phyloP scores from a whole-genome alignment of 2,888 invertebrate genomes.

The Graphium colonna region DNA sequence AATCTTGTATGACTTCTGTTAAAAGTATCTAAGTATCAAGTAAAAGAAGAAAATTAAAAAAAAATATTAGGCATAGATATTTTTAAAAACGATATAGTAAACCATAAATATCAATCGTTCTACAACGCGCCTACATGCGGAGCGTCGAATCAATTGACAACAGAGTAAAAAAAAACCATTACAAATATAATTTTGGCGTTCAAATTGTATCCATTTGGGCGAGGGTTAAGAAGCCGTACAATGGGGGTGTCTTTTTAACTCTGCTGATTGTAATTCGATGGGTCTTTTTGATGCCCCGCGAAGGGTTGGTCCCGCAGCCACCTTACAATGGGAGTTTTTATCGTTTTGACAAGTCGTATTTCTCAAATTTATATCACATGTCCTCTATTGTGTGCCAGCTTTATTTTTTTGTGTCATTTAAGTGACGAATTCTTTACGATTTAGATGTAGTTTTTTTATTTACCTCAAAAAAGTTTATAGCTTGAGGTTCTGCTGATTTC shows the following conservation, averaged over 20 bases:
- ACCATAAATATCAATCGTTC: too few species aligned
- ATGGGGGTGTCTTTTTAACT: conserved; percentile 74
- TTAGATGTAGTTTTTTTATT: too few species aligned
- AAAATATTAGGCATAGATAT: too few species aligned
- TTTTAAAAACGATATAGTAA: too few species aligned
- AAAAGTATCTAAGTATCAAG: too few species aligned
- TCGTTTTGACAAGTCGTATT: conserved; percentile 24
- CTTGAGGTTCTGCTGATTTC: too few species aligned
- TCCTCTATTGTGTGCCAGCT: too few species aligned
- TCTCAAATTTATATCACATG: conserved; percentile 17
- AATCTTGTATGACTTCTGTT: too few species aligned
- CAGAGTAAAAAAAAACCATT: conserved; percentile 54
- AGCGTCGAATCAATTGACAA: conserved; percentile 15
- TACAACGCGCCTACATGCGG: conserved; percentile 3
- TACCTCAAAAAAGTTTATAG: too few species aligned
- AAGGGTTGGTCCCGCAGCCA: conserved; percentile 56
- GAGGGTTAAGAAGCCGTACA: conserved; percentile 75
- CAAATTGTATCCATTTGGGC: conserved; percentile 64
- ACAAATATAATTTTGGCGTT: conserved; percentile 67
- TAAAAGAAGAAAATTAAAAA: too few species aligned
- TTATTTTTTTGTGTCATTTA: too few species aligned
- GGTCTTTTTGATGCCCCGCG: conserved; percentile 48
- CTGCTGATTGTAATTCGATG: conserved; percentile 61
- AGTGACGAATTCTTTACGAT: too few species aligned
- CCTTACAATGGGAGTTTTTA: conserved; percentile 27